These are phyloP conservation scores for Porites lobata DNA, from an alignment of 92 coral and sea anemone genomes.

Conservation along the genomic window DNA sequence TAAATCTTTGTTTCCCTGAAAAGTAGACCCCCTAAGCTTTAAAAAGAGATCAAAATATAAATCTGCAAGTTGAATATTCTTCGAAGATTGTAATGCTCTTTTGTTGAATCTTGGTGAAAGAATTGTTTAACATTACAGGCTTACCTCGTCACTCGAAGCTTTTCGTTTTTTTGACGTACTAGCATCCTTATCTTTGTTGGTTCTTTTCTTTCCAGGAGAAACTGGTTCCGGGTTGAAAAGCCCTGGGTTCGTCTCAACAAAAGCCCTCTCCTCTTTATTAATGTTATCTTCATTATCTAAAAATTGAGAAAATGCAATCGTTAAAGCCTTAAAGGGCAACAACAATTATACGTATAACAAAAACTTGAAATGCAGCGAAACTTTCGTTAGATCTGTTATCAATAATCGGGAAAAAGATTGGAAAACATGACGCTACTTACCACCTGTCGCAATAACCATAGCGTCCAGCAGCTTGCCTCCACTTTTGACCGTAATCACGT, in stretches of 20 bases:
- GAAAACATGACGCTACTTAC: slow-evolving; percentile 36
- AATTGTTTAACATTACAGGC: too few species aligned
- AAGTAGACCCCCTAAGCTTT: too few species aligned
- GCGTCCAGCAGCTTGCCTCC: slow-evolving; percentile 54
- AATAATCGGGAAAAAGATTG: slow-evolving; percentile 1
- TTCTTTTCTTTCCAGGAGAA: not conserved
- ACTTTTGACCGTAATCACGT: slow-evolving; percentile 33
- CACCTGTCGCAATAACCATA: slow-evolving; percentile 53
- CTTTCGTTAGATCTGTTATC: not conserved
- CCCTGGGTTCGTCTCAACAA: slow-evolving; percentile 6
- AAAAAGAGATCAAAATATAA: too few species aligned
- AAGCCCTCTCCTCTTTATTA: slow-evolving; percentile 24
- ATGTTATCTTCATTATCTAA: slow-evolving; percentile 17
- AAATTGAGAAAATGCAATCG: slow-evolving; percentile 5
- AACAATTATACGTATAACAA: not conserved
- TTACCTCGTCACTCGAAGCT: too few species aligned
- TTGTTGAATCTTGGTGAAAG: too few species aligned
- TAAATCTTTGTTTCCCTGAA: too few species aligned
- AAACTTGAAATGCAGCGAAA: not conserved
- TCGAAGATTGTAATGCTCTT: too few species aligned
- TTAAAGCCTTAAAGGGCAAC: slow-evolving; percentile 14
- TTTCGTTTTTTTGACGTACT: too few species aligned
- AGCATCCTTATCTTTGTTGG: too few species aligned
- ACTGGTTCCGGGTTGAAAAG: slow-evolving; percentile 3
- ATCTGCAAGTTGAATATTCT: too few species aligned